Evolutionary conservation across 2,888 invertebrate species (phyloP), one percentile per base, ranked within the genome.

Genomic region (Mesoligia furuncula): DNA sequence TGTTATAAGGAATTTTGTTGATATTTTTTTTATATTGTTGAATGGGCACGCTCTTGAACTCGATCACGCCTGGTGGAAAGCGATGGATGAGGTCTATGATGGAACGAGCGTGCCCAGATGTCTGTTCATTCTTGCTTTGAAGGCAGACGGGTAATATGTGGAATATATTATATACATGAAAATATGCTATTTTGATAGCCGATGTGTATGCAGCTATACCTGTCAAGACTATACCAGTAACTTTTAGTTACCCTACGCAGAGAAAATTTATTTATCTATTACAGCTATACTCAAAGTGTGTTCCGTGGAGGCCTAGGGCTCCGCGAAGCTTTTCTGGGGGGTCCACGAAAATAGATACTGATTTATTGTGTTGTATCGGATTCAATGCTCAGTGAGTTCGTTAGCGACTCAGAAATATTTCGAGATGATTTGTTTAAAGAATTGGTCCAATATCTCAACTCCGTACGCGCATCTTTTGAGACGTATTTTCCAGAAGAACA

Each of bases 111-210:
- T 9, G 54, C 24, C 3, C 9, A 24, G 24, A 24, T 54, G 24
- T 24, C 9, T 8, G 24, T 9, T 9, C 51, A 24, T 8, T 54
- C 54, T 54, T 54, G 54, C 54, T 24, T 54, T 54, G 54, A 54
- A 54, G 54, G 24, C 24, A 24, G 54, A 24, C 51, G 24, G 2
- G 24, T 54, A 24, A 24, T 54, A 24, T 9, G 3, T 24, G 51
- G 24, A 51, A 48, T 17, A 48, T 51, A 51, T 24, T 24, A 3
- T 9, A 54, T 51, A 51, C 24, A 20, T 54, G 24, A 54, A 54
- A 75, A 45, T 64, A 75, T 45, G 27, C 2, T 76, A 64, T 45
- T 75, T 57, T 27, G 15, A 17, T 36, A 20, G 67, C n/a, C 31
- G 4, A 17, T 42, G 3, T 31, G 24, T 13, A 20, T 31, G 31